Conservation (phyloP, 2,888 invertebrate genomes). For the Abrostola triplasia region DNA sequence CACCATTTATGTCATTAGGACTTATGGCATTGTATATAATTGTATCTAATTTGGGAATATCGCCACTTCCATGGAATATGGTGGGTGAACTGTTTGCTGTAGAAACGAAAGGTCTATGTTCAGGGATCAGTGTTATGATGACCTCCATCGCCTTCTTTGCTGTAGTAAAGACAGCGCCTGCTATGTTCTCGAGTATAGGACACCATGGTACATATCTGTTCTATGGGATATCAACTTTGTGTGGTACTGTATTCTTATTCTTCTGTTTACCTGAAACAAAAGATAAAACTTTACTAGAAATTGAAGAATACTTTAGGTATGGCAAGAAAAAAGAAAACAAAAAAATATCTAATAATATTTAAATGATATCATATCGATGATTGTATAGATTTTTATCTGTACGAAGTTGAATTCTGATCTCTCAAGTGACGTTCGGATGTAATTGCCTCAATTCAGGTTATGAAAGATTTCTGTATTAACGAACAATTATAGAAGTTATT, state of each 20-base stretch:
- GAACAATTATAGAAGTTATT: conserved; percentile 15
- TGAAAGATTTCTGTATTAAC: conserved; percentile 9
- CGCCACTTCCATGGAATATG: conserved; percentile 92
- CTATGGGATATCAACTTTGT: conserved; percentile 89
- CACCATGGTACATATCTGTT: conserved; percentile 89
- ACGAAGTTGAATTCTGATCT: conserved; percentile 41
- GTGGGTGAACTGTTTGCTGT: conserved; percentile 92
- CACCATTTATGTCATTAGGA: conserved; percentile 80
- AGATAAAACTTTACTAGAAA: conserved; percentile 90
- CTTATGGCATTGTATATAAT: conserved; percentile 88
- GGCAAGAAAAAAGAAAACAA: conserved; percentile 68
- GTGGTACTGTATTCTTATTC: conserved; percentile 89
- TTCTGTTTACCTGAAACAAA: conserved; percentile 91
- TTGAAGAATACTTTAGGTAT: conserved; percentile 88
- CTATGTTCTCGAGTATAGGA: conserved; percentile 87
- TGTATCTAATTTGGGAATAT: conserved; percentile 89
- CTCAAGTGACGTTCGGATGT: conserved; percentile 11
- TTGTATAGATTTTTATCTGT: conserved; percentile 4
- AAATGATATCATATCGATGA: conserved; percentile 9
- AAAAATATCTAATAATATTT: conserved; percentile 38
- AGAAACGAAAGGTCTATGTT: conserved; percentile 90
- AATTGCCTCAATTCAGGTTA: conserved; percentile 24
- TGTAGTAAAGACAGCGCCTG: conserved; percentile 91
- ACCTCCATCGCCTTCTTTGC: conserved; percentile 90
- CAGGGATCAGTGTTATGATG: conserved; percentile 90